Evolutionary conservation across 2,113 vertebrate genomes (phyloP).

Genomic region (Corythaixoides concolor): DNA sequence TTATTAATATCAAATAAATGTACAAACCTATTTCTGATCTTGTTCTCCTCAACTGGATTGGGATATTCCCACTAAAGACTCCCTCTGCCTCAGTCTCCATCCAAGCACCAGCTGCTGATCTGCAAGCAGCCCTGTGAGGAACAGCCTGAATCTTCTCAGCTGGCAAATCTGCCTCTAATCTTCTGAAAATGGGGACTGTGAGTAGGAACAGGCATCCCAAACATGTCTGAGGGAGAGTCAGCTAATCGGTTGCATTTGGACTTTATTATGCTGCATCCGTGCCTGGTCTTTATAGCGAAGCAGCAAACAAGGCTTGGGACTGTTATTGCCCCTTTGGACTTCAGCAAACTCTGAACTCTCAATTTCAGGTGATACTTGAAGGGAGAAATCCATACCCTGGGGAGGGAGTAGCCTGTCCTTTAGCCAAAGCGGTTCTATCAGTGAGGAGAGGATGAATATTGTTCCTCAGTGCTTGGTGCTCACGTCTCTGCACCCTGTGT

Average conservation of each 20-base stretch:
- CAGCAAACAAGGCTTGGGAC: neutral
- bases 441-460: neutral
- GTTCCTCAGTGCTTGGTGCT: accelerated
- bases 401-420: neutral
- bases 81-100: neutral
- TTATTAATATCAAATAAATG: neutral
- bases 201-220: neutral
- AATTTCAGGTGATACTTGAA: neutral
- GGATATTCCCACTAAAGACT: neutral
- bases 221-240: neutral
- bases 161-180: neutral
- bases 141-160: neutral
- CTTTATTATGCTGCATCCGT: neutral
- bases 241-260: neutral
- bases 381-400: neutral
- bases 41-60: neutral
- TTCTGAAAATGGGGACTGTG: neutral
- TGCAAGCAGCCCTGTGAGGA: neutral
- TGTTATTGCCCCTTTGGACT: neutral
- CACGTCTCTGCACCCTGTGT: neutral
- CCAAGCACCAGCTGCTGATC: neutral
- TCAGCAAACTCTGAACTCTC: neutral
- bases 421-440: neutral
- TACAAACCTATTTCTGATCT: neutral
- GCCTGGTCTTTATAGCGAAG: neutral